Percentiles rank a stretch among this genome's conserved stretches.
Conservation (phyloP, 1,140 invertebrate genomes). For the Papilio aristodemus region DNA sequence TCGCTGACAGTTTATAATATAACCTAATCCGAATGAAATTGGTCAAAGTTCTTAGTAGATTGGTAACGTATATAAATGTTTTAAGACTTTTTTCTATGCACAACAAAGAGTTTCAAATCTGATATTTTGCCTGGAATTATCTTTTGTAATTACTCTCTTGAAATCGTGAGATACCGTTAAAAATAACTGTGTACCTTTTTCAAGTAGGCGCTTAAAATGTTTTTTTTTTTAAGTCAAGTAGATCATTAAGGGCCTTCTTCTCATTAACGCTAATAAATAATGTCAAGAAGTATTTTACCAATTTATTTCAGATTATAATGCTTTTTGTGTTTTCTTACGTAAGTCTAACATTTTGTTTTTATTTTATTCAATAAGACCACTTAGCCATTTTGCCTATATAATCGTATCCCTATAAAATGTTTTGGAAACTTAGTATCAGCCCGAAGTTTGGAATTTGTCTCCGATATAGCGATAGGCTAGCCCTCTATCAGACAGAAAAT, state of each 20-base stretch:
- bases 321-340: background rate
- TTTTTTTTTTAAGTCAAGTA: slow-evolving; percentile 26
- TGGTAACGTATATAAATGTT: too few relatives aligned
- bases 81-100: slow-evolving; percentile 10
- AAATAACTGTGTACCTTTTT: slow-evolving; percentile 28
- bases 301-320: slow-evolving; percentile 23
- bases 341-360: background rate
- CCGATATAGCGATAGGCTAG: too few relatives aligned
- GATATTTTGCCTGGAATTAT: background rate
- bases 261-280: slow-evolving; percentile 30
- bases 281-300: slow-evolving; percentile 19
- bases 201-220: slow-evolving; percentile 25
- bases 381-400: too few relatives aligned
- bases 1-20: too few relatives aligned
- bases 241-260: slow-evolving; percentile 22
- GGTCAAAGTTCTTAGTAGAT: too few relatives aligned
- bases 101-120: slow-evolving; percentile 7
- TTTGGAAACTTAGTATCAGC: too few relatives aligned
- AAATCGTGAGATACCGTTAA: slow-evolving; percentile 16
- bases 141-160: slow-evolving; percentile 21
- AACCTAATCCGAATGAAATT: too few relatives aligned
- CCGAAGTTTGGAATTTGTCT: too few relatives aligned
- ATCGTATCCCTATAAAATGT: too few relatives aligned
- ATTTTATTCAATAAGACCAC: background rate
- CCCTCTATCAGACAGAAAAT: too few relatives aligned